phyloP scores from a whole-genome alignment of 2,888 invertebrate species.

The Campoplex capitator region DNA sequence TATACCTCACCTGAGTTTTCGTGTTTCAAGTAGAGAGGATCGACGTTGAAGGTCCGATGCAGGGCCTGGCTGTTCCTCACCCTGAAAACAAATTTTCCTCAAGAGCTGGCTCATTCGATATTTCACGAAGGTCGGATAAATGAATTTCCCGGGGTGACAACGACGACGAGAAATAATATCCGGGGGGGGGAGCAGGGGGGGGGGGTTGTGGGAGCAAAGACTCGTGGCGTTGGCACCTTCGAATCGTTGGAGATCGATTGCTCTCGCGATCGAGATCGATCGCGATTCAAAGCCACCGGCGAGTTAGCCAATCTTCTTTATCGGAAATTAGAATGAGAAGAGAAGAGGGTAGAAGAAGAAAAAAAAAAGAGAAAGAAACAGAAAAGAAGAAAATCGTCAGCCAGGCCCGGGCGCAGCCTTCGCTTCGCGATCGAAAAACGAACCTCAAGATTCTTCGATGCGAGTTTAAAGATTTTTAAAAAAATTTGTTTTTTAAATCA shows the following conservation, averaged over 20 bases:
- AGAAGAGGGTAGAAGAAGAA: conserved; percentile 31
- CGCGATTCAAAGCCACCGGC: not conserved
- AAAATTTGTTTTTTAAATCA: too few relatives aligned
- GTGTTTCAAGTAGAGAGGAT: conserved; percentile 98
- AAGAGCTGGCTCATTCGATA: conserved; percentile 45
- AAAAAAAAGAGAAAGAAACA: conserved; percentile 2
- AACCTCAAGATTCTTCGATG: not conserved
- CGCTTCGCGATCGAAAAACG: conserved; percentile 17
- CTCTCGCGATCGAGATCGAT: conserved; percentile 39
- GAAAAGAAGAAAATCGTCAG: conserved; percentile 2
- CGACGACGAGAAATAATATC: conserved; percentile 63
- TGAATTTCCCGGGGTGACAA: conserved; percentile 51
- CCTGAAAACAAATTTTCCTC: conserved; percentile 87
- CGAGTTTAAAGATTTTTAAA: not conserved
- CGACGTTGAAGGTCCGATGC: conserved; percentile 98
- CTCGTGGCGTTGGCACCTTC: not conserved
- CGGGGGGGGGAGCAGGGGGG: conserved; percentile 17
- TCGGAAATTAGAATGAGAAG: conserved; percentile 66
- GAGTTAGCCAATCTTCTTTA: conserved; percentile 39
- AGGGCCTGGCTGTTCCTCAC: conserved; percentile 96
- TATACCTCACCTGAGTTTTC: conserved; percentile 94
- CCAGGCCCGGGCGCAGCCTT: not conserved
- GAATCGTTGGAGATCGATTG: conserved; percentile 36
- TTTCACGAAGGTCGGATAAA: conserved; percentile 43
- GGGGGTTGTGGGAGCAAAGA: not conserved